Evolutionary conservation across 2,888 invertebrate genomes (phyloP).

Genomic region (Ganaspis brasiliensis): DNA sequence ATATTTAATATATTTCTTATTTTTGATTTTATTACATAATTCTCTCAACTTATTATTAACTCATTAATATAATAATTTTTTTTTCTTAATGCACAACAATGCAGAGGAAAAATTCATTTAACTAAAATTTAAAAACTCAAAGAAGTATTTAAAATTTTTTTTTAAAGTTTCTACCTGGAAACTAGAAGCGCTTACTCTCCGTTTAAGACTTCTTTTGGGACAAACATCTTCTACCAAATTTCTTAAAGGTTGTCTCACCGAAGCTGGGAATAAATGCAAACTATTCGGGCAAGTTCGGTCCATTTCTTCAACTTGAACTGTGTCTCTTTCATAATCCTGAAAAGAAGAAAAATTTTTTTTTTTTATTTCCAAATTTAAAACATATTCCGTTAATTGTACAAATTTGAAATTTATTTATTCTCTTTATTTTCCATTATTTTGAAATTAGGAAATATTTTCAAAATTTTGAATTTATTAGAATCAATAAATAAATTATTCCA

Average conservation of each 20-base stretch:
- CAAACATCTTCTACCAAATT: conserved; percentile 93
- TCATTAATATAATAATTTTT: too few species aligned
- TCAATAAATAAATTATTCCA: too few species aligned
- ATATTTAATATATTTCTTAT: not conserved
- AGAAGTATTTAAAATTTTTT: too few species aligned
- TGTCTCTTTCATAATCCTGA: conserved; percentile 75
- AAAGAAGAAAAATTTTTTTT: conserved; percentile 4
- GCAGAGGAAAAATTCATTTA: too few species aligned
- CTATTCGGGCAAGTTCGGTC: conserved; percentile 93
- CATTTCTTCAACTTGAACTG: conserved; percentile 83
- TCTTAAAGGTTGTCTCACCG: conserved; percentile 90
- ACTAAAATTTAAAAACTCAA: not conserved
- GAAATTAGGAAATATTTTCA: too few species aligned
- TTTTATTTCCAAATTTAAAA: too few species aligned
- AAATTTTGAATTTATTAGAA: too few species aligned
- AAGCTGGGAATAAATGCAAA: conserved; percentile 90
- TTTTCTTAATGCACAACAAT: too few species aligned
- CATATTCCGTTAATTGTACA: conserved; percentile 19
- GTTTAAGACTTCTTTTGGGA: conserved; percentile 84
- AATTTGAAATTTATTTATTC: too few species aligned
- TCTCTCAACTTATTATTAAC: too few species aligned
- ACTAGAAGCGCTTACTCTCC: conserved; percentile 86
- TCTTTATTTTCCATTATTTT: too few species aligned
- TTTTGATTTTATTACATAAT: too few species aligned
- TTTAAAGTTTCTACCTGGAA: conserved; percentile 84